phyloP scores from a whole-genome alignment of 2,888 invertebrate species.

The Sepiola atlantica region DNA sequence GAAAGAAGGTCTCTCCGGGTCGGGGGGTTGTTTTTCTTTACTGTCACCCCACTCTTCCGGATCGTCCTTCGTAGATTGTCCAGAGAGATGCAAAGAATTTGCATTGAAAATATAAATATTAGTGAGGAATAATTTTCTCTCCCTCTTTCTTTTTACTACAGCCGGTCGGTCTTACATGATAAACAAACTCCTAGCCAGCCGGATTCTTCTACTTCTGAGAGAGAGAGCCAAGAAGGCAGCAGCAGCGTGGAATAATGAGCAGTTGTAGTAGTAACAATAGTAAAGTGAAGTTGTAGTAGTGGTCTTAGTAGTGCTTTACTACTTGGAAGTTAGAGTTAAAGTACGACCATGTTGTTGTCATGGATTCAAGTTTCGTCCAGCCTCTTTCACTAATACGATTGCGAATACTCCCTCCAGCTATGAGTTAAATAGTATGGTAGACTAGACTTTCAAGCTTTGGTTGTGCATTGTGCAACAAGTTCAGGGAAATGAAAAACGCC shows the following conservation, averaged over 20 bases:
- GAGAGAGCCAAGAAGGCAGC: neutral
- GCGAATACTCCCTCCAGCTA: no score
- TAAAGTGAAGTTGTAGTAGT: neutral
- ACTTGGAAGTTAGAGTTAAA: neutral
- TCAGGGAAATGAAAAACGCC: no score
- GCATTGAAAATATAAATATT: constrained; percentile 32
- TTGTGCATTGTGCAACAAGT: no score
- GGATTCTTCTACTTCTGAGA: neutral
- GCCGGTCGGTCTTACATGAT: neutral
- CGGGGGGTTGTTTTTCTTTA: neutral
- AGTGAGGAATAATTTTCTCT: neutral
- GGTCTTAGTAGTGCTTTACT: neutral
- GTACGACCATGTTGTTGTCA: neutral
- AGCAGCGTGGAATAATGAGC: neutral
- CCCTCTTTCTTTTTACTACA: no score
- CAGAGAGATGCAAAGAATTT: neutral
- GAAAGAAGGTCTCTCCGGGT: neutral
- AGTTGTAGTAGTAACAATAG: neutral
- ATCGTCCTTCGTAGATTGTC: neutral
- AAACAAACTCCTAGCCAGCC: neutral
- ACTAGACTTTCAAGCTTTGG: no score
- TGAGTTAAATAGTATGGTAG: no score
- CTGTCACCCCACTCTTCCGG: neutral
- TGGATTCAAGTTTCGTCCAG: no score
- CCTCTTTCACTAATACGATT: no score